Conservation (phyloP, 2,797 vertebrate genomes). For the Schizopygopsis pylzovi region DNA sequence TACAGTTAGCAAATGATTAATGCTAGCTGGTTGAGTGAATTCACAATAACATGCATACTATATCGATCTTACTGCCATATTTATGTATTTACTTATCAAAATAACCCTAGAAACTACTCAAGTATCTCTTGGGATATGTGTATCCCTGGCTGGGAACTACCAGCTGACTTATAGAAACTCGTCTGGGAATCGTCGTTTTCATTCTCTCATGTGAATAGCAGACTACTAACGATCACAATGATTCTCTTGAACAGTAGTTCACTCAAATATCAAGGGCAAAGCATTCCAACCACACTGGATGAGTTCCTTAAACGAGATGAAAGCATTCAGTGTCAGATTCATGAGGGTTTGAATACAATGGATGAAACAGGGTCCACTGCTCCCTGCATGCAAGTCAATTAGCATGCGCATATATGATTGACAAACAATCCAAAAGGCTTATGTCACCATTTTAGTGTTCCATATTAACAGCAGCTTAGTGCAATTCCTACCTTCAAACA, state of each 20-base stretch:
- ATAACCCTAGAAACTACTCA: not conserved
- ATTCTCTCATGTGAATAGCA: constrained; percentile 26
- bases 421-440: constrained; percentile 38
- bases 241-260: constrained; percentile 10
- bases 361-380: not conserved
- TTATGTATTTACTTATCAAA: not conserved
- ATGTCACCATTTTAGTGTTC: not conserved
- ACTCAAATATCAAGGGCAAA: constrained; percentile 7
- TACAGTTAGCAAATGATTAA: not conserved
- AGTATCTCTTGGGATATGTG: not conserved
- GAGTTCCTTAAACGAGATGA: constrained; percentile 26
- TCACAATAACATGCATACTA: not conserved
- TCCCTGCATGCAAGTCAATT: not conserved
- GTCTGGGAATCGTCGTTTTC: not conserved
- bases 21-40: not conserved
- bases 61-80: not conserved
- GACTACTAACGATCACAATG: not conserved
- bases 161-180: not conserved
- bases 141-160: not conserved
- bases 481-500: constrained; percentile 18
- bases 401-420: constrained; percentile 12
- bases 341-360: constrained; percentile 12
- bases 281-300: not conserved
- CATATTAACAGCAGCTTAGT: constrained; percentile 34
- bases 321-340: constrained; percentile 6